A percentile compares a stretch with the other conserved stretches of the same genome.
Evolutionary conservation across 2,113 vertebrate species (phyloP).

Genomic region (Dolichotis patagonum): DNA sequence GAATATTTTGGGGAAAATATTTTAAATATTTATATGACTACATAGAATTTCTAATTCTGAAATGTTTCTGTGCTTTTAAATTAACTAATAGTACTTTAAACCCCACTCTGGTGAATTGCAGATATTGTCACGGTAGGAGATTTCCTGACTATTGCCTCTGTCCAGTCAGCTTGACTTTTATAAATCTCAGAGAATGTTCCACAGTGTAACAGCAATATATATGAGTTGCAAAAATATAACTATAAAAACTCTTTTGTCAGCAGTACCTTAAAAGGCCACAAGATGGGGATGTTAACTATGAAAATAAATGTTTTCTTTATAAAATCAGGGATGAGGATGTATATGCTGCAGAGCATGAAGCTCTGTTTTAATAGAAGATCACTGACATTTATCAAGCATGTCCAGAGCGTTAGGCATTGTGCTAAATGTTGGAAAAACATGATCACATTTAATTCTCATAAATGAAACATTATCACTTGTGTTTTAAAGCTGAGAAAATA

Average conservation of each 20-base stretch:
- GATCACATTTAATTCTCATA: conserved; percentile 40
- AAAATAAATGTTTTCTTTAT: conserved; percentile 27
- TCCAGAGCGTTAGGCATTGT: background rate
- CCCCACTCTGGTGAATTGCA: background rate
- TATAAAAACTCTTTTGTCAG: conserved; percentile 15
- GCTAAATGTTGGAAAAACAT: conserved; percentile 22
- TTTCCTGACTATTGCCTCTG: background rate
- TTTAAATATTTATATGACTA: conserved; percentile 10
- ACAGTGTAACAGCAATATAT: background rate
- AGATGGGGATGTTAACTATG: conserved; percentile 60
- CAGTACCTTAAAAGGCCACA: conserved; percentile 60
- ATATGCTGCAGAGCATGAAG: background rate
- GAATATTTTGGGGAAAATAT: background rate
- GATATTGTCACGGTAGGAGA: background rate
- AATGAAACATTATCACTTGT: background rate
- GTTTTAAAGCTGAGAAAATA: conserved; percentile 13
- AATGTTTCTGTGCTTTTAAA: conserved; percentile 52
- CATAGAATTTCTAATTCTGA: conserved; percentile 7
- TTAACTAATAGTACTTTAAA: background rate
- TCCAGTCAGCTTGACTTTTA: background rate
- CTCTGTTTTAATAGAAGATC: background rate
- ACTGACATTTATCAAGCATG: background rate
- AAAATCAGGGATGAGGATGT: background rate
- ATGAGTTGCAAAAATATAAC: background rate
- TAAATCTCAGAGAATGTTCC: background rate